These are phyloP conservation scores for Scaptomyza pallida DNA, from an alignment of 1,140 invertebrate species.

Conservation along the genomic window DNA sequence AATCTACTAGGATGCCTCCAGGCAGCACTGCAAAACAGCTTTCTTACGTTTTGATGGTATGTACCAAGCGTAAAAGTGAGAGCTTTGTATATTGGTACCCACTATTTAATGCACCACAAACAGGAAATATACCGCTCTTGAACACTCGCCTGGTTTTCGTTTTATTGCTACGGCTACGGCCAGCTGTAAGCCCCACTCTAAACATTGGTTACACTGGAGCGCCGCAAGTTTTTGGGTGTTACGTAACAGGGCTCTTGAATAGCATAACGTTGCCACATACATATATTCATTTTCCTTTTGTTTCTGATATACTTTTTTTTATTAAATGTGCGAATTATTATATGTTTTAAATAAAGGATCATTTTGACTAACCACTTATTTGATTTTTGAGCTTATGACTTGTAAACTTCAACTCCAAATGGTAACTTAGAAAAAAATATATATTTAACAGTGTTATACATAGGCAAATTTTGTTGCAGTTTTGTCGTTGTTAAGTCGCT, in stretches of 20 bases:
- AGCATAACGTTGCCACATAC: slow-evolving; percentile 21
- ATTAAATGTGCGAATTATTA: not conserved
- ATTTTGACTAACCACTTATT: not conserved
- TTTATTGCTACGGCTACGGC: slow-evolving; percentile 27
- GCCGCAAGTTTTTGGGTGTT: slow-evolving; percentile 32
- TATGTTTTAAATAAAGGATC: not conserved
- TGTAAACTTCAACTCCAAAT: no score
- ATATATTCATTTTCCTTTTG: not conserved
- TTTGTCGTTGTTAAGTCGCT: not conserved
- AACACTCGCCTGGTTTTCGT: slow-evolving; percentile 37
- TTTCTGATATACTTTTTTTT: not conserved
- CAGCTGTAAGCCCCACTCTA: slow-evolving; percentile 24
- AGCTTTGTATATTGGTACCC: slow-evolving; percentile 32
- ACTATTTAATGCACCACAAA: slow-evolving; percentile 39
- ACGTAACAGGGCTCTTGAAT: slow-evolving; percentile 39
- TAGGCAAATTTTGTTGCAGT: not conserved
- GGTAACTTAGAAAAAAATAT: not conserved
- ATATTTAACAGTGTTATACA: not conserved
- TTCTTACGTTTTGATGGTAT: slow-evolving; percentile 22
- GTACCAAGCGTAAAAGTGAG: slow-evolving; percentile 30
- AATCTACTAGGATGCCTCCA: not conserved
- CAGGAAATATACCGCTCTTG: slow-evolving; percentile 38
- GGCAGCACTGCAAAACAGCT: not conserved
- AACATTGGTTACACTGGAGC: slow-evolving; percentile 25
- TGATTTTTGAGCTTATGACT: no score